Base-by-base conservation (phyloP, 2,797 vertebrate species). In the Cryptoblepharus egeriae region DNA sequence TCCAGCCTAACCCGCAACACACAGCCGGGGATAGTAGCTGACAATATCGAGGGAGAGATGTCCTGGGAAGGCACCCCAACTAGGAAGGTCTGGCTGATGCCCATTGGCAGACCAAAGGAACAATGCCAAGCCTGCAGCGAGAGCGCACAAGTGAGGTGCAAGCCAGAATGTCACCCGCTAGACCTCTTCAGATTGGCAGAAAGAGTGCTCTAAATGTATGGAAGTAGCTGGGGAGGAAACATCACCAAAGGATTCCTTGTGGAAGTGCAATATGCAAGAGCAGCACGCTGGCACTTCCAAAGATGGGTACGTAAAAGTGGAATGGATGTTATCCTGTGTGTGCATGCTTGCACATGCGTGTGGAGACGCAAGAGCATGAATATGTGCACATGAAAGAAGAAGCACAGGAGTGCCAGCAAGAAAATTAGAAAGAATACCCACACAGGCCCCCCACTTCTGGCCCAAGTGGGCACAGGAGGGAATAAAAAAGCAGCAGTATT, bases 401-500 rank as follows among this genome's bases (percentile, higher is more conserved):
- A 52, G 49, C 11, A 12, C 45, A 12, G 81, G 75, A 80, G 30
- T 30, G n/a, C 67, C 88, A 90, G 71, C 77, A 26, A 10, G 52
- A 76, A 28, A 60, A 32, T 39, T 30, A 55, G 35, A 3, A 24
- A 28, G 35, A 24, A 61, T 18, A 11, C 18, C 26, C 18, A 60
- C 6, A 1, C 28, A 22, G 84, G 67, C 84, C 88, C 87, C 88
- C 88, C 86, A 94, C 89, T 94, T 94, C 93, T 95, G 94, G 95
- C 93, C 93, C 94, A 96, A 94, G 95, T 95, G 92, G 80, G 95
- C 90, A 93, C 85, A 20, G 94, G 92, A 93, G 52, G 6, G 95
- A 94, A 95, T 95, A 95, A 94, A 96, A 94, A 94, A 95, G 93
- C 95, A 94, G 92, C 93, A 95, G 95, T 92, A 95, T n/a, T n/a